Percentiles rank a stretch among this genome's conserved stretches.
Evolutionary conservation across 2,113 vertebrate species (phyloP).

Genomic region (Nansenia antarctica): DNA sequence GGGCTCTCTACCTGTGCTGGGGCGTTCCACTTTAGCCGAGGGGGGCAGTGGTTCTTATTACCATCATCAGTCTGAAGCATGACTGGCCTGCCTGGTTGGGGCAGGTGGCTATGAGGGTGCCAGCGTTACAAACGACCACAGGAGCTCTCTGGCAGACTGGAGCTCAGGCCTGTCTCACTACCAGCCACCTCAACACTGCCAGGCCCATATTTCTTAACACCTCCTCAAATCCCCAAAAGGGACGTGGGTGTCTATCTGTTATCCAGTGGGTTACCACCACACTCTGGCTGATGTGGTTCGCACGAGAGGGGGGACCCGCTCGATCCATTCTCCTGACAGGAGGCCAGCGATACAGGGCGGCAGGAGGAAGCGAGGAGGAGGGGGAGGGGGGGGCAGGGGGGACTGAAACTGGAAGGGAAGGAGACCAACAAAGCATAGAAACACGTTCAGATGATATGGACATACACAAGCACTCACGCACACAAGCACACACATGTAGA

Average conservation of each 20-base stretch:
- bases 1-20: constrained; percentile 56
- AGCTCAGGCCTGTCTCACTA: background rate
- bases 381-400: constrained; percentile 54
- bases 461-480: background rate
- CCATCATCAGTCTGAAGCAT: constrained; percentile 97
- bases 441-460: too few species aligned
- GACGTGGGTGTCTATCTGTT: constrained; percentile 92
- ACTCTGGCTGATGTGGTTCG: constrained; percentile 90
- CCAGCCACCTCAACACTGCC: background rate
- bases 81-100: constrained; percentile 90
- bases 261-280: constrained; percentile 87
- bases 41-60: constrained; percentile 92
- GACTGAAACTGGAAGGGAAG: background rate
- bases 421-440: background rate
- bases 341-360: constrained; percentile 75
- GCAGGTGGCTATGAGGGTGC: constrained; percentile 86
- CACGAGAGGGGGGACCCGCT: constrained; percentile 82
- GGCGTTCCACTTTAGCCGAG: constrained; percentile 81
- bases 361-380: constrained; percentile 76
- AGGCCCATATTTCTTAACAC: background rate
- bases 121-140: constrained; percentile 90
- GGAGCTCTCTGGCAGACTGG: constrained; percentile 71
- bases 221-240: constrained; percentile 91
- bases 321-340: constrained; percentile 96
- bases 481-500: constrained; percentile 14